Percentiles rank a stretch among this genome's conserved stretches.
Conservation (phyloP, 92 coral and sea anemone genomes). For the Blastomussa wellsi region DNA sequence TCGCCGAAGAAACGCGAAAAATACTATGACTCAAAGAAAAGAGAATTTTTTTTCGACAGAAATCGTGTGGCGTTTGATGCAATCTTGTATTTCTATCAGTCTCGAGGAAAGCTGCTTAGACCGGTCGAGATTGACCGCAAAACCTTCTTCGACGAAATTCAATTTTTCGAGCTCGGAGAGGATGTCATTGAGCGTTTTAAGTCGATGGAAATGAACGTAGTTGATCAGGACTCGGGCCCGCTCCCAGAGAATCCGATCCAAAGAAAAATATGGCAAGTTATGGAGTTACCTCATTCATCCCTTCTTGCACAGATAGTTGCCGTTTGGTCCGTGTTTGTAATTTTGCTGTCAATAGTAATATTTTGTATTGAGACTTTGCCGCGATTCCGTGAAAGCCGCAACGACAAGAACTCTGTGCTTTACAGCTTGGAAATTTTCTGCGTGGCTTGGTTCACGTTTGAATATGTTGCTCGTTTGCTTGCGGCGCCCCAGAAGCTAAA, state of each 20-base stretch:
- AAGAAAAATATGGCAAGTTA: slow-evolving; percentile 72
- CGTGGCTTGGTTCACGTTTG: slow-evolving; percentile 86
- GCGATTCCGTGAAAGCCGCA: slow-evolving; percentile 67
- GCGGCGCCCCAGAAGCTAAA: slow-evolving; percentile 75
- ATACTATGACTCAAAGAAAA: slow-evolving; percentile 76
- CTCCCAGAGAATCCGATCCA: slow-evolving; percentile 64
- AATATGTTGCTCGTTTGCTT: slow-evolving; percentile 69
- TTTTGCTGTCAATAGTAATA: slow-evolving; percentile 82
- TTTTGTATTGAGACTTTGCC: slow-evolving; percentile 92
- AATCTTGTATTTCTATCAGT: slow-evolving; percentile 92
- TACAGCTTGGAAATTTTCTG: slow-evolving; percentile 82
- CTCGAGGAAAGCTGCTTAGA: slow-evolving; percentile 86
- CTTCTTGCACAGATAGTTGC: slow-evolving; percentile 73
- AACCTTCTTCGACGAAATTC: slow-evolving; percentile 80
- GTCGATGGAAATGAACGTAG: slow-evolving; percentile 41
- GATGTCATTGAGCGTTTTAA: slow-evolving; percentile 65
- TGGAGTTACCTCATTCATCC: slow-evolving; percentile 79
- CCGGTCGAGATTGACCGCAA: slow-evolving; percentile 83
- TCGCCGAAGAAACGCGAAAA: slow-evolving; percentile 81
- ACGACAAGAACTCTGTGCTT: slow-evolving; percentile 59
- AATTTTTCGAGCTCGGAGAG: slow-evolving; percentile 87
- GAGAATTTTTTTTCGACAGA: slow-evolving; percentile 90
- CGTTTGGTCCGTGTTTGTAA: slow-evolving; percentile 79
- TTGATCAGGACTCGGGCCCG: slow-evolving; percentile 39
- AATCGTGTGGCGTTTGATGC: slow-evolving; percentile 94